Base-by-base conservation (phyloP, 1,140 invertebrate species). In the Drosophila varians region DNA sequence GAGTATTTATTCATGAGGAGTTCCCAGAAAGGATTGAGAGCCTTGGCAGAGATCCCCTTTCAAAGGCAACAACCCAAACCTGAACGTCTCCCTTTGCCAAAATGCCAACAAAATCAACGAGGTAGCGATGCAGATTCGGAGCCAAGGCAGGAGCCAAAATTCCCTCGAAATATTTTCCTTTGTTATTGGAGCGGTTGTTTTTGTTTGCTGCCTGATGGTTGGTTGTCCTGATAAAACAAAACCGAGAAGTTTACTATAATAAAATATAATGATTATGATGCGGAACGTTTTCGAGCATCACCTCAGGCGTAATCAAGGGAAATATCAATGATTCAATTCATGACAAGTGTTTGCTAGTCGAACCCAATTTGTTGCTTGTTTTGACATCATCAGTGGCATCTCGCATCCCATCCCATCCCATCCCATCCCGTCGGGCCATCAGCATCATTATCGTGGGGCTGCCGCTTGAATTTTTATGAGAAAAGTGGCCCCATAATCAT, bases 391-490 rank as follows among this genome's bases (percentile, higher is more conserved):
- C 78, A 74, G 65, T 65, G 36, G 58, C 36, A 66, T 66, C 43
- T 53, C 56, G 31, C 40, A 68, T 51, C 69, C 40, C 49, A 48
- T 38, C 21, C 58, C 28, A 40, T 53, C 56, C 26, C 40, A 68
- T 51, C 69, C 40, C 49, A 48, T 38, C 21, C 58, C 28, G 34
- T 38, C 18, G 8, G 36, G 43, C 61, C 65, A 80, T 48, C 51
- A 38, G 42, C 57, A 77, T 74, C 65, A 74, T 74, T 66, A 74
- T 74, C 62, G 54, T 56, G 23, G 34, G 9, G 74, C 79, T 83
- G 79, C 80, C 42, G 80, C 79, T 75, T 75, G 79, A 83, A 83
- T 86, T 83, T 83, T 83, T 83, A 83, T 83, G 79, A 84, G 79
- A 75, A 83, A 83, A 83, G 80, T 83, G 65, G 80, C 65, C 75